phyloP scores from a whole-genome alignment of 2,113 vertebrate genomes.

The Pluvialis apricaria region DNA sequence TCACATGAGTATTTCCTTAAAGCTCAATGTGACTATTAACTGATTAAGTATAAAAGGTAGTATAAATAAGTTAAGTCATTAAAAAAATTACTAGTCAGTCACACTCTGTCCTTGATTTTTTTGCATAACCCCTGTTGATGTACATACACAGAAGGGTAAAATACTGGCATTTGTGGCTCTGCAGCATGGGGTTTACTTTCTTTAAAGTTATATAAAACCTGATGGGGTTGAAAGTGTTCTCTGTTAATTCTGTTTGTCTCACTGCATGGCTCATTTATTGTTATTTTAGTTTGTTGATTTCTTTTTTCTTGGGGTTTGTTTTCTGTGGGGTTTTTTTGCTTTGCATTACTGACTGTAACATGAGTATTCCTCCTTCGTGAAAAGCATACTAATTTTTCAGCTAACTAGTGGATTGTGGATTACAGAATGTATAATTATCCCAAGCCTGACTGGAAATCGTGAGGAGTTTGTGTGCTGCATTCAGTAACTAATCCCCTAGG shows the following conservation, averaged over 20 bases:
- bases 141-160: background rate
- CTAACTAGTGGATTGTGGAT: constrained; percentile 9
- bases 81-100: background rate
- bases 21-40: background rate
- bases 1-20: background rate
- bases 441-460: background rate
- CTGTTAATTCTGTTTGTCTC: background rate
- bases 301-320: background rate
- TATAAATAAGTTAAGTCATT: background rate
- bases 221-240: background rate
- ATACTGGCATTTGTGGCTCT: background rate
- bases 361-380: background rate
- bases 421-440: constrained; percentile 24
- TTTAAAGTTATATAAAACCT: background rate
- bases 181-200: background rate
- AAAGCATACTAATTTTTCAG: constrained; percentile 22
- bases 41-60: background rate
- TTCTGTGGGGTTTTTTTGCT: background rate
- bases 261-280: background rate
- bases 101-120: background rate
- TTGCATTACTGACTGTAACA: background rate
- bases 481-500: background rate
- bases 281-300: background rate
- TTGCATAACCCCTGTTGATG: background rate
- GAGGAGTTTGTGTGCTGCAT: background rate